Evolutionary conservation across 2,888 invertebrate species (phyloP).

Genomic region (Dorcus parallelipipedus): DNA sequence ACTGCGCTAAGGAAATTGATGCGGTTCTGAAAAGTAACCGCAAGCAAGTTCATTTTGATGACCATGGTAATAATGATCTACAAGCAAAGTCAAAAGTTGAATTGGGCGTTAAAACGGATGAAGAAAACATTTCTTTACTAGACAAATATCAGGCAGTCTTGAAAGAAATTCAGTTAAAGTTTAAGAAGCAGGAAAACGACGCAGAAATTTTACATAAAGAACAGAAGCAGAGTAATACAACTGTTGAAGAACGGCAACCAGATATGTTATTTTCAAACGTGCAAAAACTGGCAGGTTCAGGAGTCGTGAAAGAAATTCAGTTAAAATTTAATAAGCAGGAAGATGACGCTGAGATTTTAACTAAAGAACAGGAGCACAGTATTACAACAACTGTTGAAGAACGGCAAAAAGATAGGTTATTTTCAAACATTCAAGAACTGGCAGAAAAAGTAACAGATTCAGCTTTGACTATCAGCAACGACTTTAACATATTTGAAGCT

Average conservation of each 20-base stretch:
- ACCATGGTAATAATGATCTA: too few relatives aligned
- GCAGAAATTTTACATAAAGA: too few relatives aligned
- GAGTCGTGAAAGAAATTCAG: too few relatives aligned
- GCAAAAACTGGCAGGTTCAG: constrained; percentile 14
- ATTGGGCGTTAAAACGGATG: background rate
- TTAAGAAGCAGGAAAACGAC: too few relatives aligned
- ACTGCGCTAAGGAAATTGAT: background rate
- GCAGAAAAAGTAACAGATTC: constrained; percentile 20
- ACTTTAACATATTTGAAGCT: constrained; percentile 17
- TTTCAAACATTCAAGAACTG: constrained; percentile 9
- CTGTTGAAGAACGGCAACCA: too few relatives aligned
- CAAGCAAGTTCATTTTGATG: too few relatives aligned
- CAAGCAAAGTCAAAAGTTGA: background rate
- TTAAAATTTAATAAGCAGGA: too few relatives aligned
- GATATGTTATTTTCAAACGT: constrained; percentile 4
- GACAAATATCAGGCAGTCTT: background rate
- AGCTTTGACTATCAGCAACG: constrained; percentile 11
- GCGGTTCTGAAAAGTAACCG: background rate
- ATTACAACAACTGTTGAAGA: too few relatives aligned
- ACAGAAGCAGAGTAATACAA: too few relatives aligned
- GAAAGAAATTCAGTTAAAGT: too few relatives aligned
- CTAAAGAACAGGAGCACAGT: too few relatives aligned
- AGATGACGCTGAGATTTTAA: too few relatives aligned
- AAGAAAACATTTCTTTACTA: background rate
- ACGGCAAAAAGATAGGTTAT: background rate